Conservation (phyloP, 2,888 invertebrate species). For the Dromius quadrimaculatus region DNA sequence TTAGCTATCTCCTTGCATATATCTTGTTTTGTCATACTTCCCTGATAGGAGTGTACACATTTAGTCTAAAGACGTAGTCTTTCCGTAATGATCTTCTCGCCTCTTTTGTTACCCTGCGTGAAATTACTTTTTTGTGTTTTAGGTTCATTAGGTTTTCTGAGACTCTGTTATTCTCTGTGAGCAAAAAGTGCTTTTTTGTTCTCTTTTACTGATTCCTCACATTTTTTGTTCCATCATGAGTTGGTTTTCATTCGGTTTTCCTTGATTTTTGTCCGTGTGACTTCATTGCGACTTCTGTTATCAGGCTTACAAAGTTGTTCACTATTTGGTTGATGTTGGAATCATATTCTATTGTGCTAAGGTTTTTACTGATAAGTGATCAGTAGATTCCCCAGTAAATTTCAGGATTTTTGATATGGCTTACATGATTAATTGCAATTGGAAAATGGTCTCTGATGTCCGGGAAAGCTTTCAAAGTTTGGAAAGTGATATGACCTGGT, state of each 20-base stretch:
- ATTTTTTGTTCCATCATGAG: conserved; percentile 22
- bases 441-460: conserved; percentile 17
- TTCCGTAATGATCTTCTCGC: too few relatives aligned
- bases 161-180: conserved; percentile 12
- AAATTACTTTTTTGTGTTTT: too few relatives aligned
- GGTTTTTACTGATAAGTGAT: background rate
- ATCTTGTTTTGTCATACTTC: background rate
- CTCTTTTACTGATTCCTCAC: conserved; percentile 1
- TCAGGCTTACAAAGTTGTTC: background rate
- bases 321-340: background rate
- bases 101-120: too few relatives aligned
- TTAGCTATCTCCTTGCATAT: background rate
- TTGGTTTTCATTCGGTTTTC: background rate
- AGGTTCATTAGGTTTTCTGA: conserved; percentile 19
- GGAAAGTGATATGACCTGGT: background rate
- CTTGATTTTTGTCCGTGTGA: background rate
- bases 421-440: conserved; percentile 14
- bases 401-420: conserved; percentile 16
- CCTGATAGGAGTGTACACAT: background rate
- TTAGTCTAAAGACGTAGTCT: conserved; percentile 9
- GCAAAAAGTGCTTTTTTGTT: background rate
- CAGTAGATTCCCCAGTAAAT: background rate
- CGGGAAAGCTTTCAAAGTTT: conserved; percentile 18
- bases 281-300: background rate
- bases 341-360: background rate